Base-by-base conservation (phyloP, 2,888 invertebrate genomes). In the Drosophila borealis region DNA sequence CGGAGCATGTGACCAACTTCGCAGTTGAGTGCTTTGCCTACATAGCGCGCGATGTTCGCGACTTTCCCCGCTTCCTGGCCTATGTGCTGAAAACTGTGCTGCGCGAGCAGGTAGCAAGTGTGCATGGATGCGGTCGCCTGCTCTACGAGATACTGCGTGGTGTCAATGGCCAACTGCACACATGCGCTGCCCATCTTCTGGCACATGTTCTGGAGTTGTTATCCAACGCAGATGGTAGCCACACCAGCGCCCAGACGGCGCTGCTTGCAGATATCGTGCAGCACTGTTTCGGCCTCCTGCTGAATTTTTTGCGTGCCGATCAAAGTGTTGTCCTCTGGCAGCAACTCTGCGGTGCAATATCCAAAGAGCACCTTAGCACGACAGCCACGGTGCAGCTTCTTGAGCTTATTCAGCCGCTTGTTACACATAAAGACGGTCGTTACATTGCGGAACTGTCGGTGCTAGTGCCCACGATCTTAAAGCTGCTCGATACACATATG, bases 1-100 rank as follows among this genome's bases (percentile, higher is more conserved):
- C 97, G 25, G 94, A 95, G 70, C 97, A 98, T 90, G 95, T 99
- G 21, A 96, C 96, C 79, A 96, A 96, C 89, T 99, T 99, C 94
- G 98, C 98, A 4, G 97, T 98, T 0, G 98, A 99, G 93, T 97
- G 98, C 92, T 98, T 99, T 93, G 96, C 98, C 0, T 99, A 98
- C 93, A 96, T 99, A 1, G 96, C 98, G 3, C 94, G 98, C 75
- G 97, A 97, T 93, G 95, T 97, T 11, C 95, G 95, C 78, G 96
- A 98, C 83, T 96, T 95, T 83, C 94, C 95, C 34, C 94, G 94
- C 54, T 96, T 98, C 90, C 91, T 98, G 42, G 93, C 94, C 48
- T 93, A 96, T 46, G 92, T 98, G 42, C 92, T 98, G 39, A 93
- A 93, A 76, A 94, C 95, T 56, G 93, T 98, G 39, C 93, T 95